These are phyloP conservation scores for Fulmarus glacialis DNA, from an alignment of 2,113 vertebrate species.

Conservation along the genomic window DNA sequence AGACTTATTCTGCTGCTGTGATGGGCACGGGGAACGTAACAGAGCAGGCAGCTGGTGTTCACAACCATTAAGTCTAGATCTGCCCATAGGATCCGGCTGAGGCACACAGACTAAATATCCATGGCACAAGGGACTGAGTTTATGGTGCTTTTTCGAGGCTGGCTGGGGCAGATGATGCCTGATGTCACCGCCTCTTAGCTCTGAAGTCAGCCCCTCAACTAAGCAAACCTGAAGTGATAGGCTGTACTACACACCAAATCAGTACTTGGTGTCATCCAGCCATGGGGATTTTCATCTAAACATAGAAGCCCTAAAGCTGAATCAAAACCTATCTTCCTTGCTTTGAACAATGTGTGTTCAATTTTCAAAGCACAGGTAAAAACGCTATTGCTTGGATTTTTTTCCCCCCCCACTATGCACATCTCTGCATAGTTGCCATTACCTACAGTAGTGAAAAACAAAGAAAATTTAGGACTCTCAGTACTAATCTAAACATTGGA, in stretches of 20 bases:
- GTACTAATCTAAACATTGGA: background rate
- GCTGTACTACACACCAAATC: background rate
- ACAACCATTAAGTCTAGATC: accelerated
- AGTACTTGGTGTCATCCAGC: background rate
- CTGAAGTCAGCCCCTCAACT: background rate
- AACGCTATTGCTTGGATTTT: background rate
- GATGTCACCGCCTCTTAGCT: background rate
- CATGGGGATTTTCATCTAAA: background rate
- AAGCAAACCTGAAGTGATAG: background rate
- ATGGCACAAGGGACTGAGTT: background rate
- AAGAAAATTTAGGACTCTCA: background rate
- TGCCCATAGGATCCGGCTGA: background rate
- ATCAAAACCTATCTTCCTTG: background rate
- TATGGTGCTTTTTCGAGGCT: background rate
- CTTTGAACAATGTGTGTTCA: background rate
- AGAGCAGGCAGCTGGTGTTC: background rate
- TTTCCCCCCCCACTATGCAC: background rate
- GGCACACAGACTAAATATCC: background rate
- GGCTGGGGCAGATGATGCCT: background rate
- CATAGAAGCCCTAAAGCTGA: background rate
- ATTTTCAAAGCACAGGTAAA: background rate
- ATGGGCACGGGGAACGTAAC: accelerated
- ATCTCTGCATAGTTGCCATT: background rate
- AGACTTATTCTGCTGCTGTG: background rate
- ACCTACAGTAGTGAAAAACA: background rate